Base-by-base conservation (phyloP, 2,888 invertebrate genomes). In the Pollenia amentaria region DNA sequence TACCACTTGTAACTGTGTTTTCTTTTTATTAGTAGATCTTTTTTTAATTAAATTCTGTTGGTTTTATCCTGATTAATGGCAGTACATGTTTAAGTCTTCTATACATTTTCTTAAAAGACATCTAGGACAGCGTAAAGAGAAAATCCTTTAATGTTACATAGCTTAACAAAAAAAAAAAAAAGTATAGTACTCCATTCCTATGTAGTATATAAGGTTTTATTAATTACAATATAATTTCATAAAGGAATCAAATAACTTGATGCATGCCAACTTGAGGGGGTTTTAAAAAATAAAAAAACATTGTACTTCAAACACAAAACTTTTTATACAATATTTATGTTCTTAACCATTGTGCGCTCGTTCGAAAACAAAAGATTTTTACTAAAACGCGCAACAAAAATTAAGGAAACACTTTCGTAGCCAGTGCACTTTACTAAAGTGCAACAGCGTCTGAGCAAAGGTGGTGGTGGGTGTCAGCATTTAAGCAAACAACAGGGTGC, bases 371-470 rank as follows among this genome's bases (percentile, higher is more conserved):
- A 75, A 75, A 16, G 38, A 40, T 40, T 62, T 48, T 75, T 48
- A 38, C 29, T 48, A 44, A 9, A 75, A 75, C 46, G 73, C 60
- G 60, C 46, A 21, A 60, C 57, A 55, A 73, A 46, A 73, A 73
- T 73, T 29, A 60, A 73, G 29, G 57, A 73, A 73, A 73, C 46
- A 73, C 72, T 73, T 73, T 2, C 40, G 42, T 14, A 40, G 53
- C 18, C 18, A n/a, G 12, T 21, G 55, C 46, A 73, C 21, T 73
- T 57, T n/a, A 29, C 38, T 60, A 55, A 55, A 77, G 53, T 67
- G 55, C 77, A 77, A 53, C 44, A 65, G 53, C 53, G 53, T 42
- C 16, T 72, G 42, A 55, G 21, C 9, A 48, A 48, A 18, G 21
- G 21, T 18, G 53, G 42, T 16, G 48, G 75, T 48, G 48, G 69